phyloP scores from a whole-genome alignment of 2,113 vertebrate species.

The Eublepharis macularius region DNA sequence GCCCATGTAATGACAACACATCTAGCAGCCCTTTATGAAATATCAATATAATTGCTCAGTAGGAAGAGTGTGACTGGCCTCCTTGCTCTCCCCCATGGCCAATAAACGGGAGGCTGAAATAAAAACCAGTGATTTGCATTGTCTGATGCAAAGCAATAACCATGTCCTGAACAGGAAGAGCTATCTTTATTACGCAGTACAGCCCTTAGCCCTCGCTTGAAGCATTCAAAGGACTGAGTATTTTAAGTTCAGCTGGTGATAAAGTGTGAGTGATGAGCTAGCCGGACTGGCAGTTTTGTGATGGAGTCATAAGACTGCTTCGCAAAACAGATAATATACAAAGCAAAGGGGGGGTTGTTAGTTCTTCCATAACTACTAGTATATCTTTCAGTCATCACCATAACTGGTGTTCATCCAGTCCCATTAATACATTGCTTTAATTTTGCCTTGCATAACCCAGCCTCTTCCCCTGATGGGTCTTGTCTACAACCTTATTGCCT shows the following conservation, averaged over 20 bases:
- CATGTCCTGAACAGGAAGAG: not conserved
- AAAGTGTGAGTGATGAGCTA: not conserved
- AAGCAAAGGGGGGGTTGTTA: not conserved
- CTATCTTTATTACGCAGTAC: not conserved
- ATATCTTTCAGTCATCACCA: not conserved
- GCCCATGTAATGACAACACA: not conserved
- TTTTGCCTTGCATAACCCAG: not conserved
- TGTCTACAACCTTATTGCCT: not conserved
- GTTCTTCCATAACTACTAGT: not conserved
- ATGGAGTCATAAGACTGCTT: not conserved
- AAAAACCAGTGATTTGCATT: conserved; percentile 4
- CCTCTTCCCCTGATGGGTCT: not conserved
- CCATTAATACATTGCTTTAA: too few species aligned
- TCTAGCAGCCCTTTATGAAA: conserved; percentile 7
- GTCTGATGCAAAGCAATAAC: conserved; percentile 12
- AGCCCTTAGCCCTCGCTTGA: not conserved
- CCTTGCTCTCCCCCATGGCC: not conserved
- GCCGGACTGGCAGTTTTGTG: not conserved
- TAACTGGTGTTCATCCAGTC: not conserved
- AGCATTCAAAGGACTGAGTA: not conserved
- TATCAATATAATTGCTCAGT: not conserved
- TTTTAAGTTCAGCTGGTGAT: conserved; percentile 16
- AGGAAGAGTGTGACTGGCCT: not conserved
- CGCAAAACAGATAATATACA: not conserved
- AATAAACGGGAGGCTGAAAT: conserved; percentile 1